Percentiles rank a stretch among this genome's conserved stretches.
Evolutionary conservation across 1,140 invertebrate genomes (phyloP).

Genomic region (Calliopsis andreniformis): DNA sequence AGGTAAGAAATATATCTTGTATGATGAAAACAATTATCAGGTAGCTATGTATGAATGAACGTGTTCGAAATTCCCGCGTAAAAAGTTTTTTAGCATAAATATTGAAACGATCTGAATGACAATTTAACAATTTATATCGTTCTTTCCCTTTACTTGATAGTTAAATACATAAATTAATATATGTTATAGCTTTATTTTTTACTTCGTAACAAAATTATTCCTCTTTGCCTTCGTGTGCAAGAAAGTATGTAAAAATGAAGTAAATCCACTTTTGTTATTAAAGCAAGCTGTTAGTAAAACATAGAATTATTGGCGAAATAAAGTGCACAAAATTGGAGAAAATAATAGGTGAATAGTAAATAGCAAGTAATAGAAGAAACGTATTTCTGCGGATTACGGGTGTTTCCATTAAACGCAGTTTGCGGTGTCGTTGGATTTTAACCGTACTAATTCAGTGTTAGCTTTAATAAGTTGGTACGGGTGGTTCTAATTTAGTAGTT

Average conservation of each 20-base stretch:
- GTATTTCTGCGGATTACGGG: conserved; percentile 20
- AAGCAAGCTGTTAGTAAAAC: too few relatives aligned
- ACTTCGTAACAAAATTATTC: conserved; percentile 69
- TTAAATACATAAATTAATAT: conserved; percentile 69
- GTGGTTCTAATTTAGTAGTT: conserved; percentile 9
- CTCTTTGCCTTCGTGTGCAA: conserved; percentile 66
- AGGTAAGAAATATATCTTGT: conserved; percentile 1
- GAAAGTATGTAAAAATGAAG: conserved; percentile 58
- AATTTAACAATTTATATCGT: conserved; percentile 47
- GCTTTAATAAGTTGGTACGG: conserved; percentile 26
- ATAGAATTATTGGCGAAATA: background rate
- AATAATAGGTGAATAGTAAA: conserved; percentile 17
- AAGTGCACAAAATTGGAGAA: conserved; percentile 14
- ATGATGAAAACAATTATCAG: too few relatives aligned
- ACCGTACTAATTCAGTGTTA: conserved; percentile 27
- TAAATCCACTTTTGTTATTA: conserved; percentile 35
- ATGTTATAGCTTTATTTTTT: conserved; percentile 76
- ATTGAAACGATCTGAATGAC: too few relatives aligned
- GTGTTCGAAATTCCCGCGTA: too few relatives aligned
- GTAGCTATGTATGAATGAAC: too few relatives aligned
- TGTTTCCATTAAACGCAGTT: conserved; percentile 29
- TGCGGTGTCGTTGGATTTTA: conserved; percentile 22
- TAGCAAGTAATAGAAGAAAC: conserved; percentile 33
- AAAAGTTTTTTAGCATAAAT: too few relatives aligned
- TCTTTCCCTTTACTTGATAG: conserved; percentile 70